Conservation (phyloP, 2,797 vertebrate species). For the Phataginus tricuspis region DNA sequence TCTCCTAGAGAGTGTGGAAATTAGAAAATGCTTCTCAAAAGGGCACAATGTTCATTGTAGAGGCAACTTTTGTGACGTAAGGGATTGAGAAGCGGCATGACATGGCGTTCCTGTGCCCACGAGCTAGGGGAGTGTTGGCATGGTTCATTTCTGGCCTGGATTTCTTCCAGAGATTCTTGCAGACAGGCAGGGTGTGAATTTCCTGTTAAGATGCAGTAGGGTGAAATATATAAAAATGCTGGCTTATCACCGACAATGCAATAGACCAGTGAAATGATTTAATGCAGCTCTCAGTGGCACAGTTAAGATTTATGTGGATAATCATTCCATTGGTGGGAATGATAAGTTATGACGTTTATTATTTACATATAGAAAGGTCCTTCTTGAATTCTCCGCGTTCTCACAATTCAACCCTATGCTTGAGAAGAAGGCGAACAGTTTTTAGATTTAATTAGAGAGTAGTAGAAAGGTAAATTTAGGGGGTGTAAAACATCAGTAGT, state of each 20-base stretch:
- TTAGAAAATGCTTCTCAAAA: neutral
- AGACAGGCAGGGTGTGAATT: neutral
- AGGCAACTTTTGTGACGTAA: neutral
- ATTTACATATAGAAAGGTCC: slow-evolving; percentile 70
- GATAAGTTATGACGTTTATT: slow-evolving; percentile 60
- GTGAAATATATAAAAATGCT: neutral
- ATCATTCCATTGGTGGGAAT: slow-evolving; percentile 40
- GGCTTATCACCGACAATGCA: slow-evolving; percentile 58
- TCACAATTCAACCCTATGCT: slow-evolving; percentile 54
- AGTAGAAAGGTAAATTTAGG: slow-evolving; percentile 47
- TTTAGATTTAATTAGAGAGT: slow-evolving; percentile 58
- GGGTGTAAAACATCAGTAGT: slow-evolving; percentile 9
- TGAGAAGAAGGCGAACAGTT: neutral
- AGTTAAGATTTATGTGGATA: slow-evolving; percentile 68
- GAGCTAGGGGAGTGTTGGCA: neutral
- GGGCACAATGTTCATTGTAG: neutral
- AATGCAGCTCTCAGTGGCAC: slow-evolving; percentile 6
- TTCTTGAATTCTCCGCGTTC: slow-evolving; percentile 33
- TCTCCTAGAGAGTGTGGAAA: neutral
- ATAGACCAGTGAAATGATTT: neutral
- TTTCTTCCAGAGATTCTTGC: neutral
- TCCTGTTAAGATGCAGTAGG: neutral
- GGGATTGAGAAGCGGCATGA: fast-evolving
- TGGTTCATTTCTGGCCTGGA: neutral
- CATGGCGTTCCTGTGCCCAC: neutral